These are phyloP conservation scores for Coleophora flavipennella DNA, from an alignment of 2,888 invertebrate genomes.

Conservation along the genomic window DNA sequence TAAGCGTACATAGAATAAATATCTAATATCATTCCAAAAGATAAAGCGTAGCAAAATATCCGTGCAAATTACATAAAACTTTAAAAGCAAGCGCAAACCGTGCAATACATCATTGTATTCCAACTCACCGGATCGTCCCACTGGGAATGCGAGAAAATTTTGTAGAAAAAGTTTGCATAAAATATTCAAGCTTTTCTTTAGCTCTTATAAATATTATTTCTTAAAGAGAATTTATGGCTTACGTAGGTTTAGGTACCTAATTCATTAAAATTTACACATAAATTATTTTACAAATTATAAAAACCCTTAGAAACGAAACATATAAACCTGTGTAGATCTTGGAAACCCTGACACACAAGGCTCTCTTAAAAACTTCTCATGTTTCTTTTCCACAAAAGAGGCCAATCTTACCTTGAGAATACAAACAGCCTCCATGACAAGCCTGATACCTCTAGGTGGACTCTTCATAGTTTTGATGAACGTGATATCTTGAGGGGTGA, in stretches of 20 bases:
- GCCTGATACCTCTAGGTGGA: slow-evolving; percentile 90
- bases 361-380: too few relatives aligned
- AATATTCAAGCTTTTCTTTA: background rate
- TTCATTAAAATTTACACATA: too few relatives aligned
- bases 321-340: too few relatives aligned
- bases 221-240: too few relatives aligned
- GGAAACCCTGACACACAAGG: too few relatives aligned
- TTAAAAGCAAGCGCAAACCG: too few relatives aligned
- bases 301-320: too few relatives aligned
- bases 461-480: slow-evolving; percentile 97
- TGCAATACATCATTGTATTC: background rate
- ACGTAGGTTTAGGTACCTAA: too few relatives aligned
- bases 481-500: slow-evolving; percentile 92
- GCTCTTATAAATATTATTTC: too few relatives aligned
- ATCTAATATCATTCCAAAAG: too few relatives aligned
- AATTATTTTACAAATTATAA: too few relatives aligned
- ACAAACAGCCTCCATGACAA: slow-evolving; percentile 97
- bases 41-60: background rate
- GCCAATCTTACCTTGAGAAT: slow-evolving; percentile 83
- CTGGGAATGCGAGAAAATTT: slow-evolving; percentile 1
- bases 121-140: slow-evolving; percentile 52
- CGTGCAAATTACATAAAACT: background rate
- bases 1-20: too few relatives aligned
- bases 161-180: background rate
- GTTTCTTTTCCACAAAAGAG: background rate